These are phyloP conservation scores for Corythucha ciliata DNA, from an alignment of 2,888 invertebrate species.

Conservation along the genomic window DNA sequence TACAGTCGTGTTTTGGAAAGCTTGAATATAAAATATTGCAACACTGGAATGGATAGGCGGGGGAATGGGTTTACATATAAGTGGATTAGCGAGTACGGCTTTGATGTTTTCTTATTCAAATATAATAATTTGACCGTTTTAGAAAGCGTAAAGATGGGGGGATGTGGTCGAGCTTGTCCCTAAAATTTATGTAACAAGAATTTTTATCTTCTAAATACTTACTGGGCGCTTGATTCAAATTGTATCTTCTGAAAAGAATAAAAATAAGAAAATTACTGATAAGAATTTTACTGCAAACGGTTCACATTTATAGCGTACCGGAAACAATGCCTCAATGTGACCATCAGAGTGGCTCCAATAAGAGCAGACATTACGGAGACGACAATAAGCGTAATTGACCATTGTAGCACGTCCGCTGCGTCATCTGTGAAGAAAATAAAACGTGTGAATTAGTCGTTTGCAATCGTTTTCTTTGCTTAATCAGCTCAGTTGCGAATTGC, in stretches of 20 bases:
- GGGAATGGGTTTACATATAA: no score
- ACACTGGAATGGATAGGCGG: no score
- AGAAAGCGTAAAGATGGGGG: no score
- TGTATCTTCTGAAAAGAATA: conserved; percentile 26
- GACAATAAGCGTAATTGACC: conserved; percentile 59
- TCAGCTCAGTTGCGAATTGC: no score
- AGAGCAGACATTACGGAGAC: conserved; percentile 61
- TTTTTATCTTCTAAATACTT: conserved; percentile 12
- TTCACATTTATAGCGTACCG: conserved; percentile 43
- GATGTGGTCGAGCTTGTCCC: no score
- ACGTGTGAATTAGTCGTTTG: not conserved
- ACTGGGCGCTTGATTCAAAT: conserved; percentile 23
- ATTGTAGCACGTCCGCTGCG: conserved; percentile 44
- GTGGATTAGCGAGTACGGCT: no score
- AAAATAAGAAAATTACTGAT: conserved; percentile 5
- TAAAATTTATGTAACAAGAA: not conserved
- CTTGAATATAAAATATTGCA: no score
- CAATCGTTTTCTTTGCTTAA: not conserved
- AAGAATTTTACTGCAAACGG: conserved; percentile 14
- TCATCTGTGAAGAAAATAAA: conserved; percentile 19
- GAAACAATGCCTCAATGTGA: conserved; percentile 57
- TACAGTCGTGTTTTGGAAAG: no score
- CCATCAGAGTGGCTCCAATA: conserved; percentile 62
- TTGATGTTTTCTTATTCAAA: no score
- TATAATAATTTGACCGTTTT: no score